Base-by-base conservation (phyloP, 2,113 vertebrate species). In the Podarcis muralis region DNA sequence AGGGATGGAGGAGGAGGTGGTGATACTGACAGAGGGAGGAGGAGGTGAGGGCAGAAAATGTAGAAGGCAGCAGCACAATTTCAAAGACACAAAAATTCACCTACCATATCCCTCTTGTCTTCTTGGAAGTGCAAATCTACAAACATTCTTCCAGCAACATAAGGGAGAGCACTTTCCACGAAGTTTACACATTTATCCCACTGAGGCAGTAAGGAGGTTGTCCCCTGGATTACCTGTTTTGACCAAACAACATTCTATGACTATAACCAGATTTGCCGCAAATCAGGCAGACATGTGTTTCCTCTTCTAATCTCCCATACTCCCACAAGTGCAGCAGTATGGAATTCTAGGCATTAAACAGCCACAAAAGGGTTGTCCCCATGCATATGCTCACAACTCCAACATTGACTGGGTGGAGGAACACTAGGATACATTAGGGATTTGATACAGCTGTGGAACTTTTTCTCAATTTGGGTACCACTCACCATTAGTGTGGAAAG, bases 181-280 rank as follows among this genome's bases (percentile, higher is more conserved):
- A 98, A 98, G 95, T 98, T 98, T 30, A 99, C 98, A 92, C 99
- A 99, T 95, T 98, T 99, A 87, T 99, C 98, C 99, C 99, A 99
- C 57, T 98, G 98, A 86, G 98, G 98, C 83, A 97, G 96, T 92
- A 99, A 95, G 71, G 98, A 98, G 62, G 98, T 98, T 43, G 98
- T 98, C 43, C 99, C 99, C 0, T 98, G 98, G 92, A 98, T 98
- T 78, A 99, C 97, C 99, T 99, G 97, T 92, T 69, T 80, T 66
- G 90, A 91, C 68, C 43, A 37, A 84, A 84, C 48, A 53, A 53
- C 48, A 53, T 53, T 53, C 48, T 11, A 53, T 53, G 48, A 53
- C 48, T 11, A 53, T 53, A 53, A 53, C 48, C 48, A 53, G 48
- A 53, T 53, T 53, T 53, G 48, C 48, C 0, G 2, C 2, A 53